Conservation (phyloP, 2,888 invertebrate species). For the Pollenia angustigena region DNA sequence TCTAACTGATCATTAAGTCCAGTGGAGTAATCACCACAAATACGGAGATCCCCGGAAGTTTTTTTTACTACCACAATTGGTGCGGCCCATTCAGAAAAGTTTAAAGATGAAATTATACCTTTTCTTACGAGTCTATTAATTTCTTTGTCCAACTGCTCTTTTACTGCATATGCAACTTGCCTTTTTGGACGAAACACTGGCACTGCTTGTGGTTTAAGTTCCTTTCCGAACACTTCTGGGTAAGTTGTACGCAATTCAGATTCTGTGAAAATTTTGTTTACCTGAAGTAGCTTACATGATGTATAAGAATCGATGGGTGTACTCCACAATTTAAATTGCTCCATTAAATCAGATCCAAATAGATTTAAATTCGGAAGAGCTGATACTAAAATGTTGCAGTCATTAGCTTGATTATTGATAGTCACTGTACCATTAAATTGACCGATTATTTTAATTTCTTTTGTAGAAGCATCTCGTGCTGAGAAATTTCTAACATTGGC, state of each 20-base stretch:
- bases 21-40: conserved; percentile 74
- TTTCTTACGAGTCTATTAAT: conserved; percentile 55
- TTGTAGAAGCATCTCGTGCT: too few species aligned
- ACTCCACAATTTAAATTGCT: too few species aligned
- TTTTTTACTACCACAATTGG: conserved; percentile 73
- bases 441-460: too few species aligned
- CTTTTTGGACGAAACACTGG: too few species aligned
- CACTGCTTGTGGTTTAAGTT: conserved; percentile 60
- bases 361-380: too few species aligned
- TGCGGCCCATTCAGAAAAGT: conserved; percentile 74
- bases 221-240: conserved; percentile 50
- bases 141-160: conserved; percentile 59
- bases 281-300: too few species aligned
- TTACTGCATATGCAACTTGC: conserved; percentile 71
- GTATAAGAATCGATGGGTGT: conserved; percentile 48
- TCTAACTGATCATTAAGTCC: conserved; percentile 73
- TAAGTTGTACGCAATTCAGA: conserved; percentile 39
- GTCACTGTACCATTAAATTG: too few species aligned
- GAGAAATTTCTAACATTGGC: too few species aligned
- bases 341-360: too few species aligned
- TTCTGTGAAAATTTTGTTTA: neutral
- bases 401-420: too few species aligned
- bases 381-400: too few species aligned
- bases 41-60: conserved; percentile 72
- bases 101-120: conserved; percentile 68